phyloP scores from a whole-genome alignment of 1,140 invertebrate genomes.

The Drosophila kikkawai region DNA sequence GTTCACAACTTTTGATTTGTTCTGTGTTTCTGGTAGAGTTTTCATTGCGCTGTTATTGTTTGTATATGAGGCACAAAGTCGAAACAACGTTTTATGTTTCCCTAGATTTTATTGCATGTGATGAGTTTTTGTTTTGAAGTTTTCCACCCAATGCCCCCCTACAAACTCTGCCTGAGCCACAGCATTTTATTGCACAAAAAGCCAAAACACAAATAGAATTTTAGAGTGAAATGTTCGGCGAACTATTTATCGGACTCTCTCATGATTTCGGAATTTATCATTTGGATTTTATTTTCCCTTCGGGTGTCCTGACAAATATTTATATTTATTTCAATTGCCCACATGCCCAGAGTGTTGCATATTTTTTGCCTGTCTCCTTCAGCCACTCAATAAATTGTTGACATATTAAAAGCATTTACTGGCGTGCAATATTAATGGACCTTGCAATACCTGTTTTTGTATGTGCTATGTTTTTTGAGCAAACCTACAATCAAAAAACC shows the following conservation, averaged over 20 bases:
- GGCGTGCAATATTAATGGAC: constrained; percentile 50
- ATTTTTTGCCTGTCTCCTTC: constrained; percentile 6
- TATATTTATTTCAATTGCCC: constrained; percentile 53
- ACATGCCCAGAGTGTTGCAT: constrained; percentile 16
- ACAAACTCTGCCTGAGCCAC: constrained; percentile 42
- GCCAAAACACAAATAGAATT: constrained; percentile 14
- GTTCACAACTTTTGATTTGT: constrained; percentile 32
- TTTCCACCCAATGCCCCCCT: constrained; percentile 13
- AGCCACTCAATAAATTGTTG: constrained; percentile 43
- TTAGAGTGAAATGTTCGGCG: constrained; percentile 11
- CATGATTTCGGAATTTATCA: constrained; percentile 8
- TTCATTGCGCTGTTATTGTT: constrained; percentile 29
- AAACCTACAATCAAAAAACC: constrained; percentile 15
- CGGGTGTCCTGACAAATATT: constrained; percentile 17
- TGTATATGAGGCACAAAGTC: constrained; percentile 29
- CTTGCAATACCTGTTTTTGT: constrained; percentile 16
- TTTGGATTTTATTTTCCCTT: constrained; percentile 11
- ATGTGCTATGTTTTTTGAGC: constrained; percentile 5
- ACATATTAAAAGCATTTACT: constrained; percentile 39
- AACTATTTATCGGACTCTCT: constrained; percentile 10
- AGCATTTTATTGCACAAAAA: constrained; percentile 43
- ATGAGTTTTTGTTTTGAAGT: constrained; percentile 46
- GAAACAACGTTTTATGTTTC: constrained; percentile 35
- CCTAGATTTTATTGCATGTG: constrained; percentile 63
- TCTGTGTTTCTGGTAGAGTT: constrained; percentile 33